Percentiles rank a stretch among this genome's conserved stretches.
These are phyloP conservation scores for Oligia strigilis DNA, from an alignment of 2,888 invertebrate genomes.

Conservation along the genomic window DNA sequence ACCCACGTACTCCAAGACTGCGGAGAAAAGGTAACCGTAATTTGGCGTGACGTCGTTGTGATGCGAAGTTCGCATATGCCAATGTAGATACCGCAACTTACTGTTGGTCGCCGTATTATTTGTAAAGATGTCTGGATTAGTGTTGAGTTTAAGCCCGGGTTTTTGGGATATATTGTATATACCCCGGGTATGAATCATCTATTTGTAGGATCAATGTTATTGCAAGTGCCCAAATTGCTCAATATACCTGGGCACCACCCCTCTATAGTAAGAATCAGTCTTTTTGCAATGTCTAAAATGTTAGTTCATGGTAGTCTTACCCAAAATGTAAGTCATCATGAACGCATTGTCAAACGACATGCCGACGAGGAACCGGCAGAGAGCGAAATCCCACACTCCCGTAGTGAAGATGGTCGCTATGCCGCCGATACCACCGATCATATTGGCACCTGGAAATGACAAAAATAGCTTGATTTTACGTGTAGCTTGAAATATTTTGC, in stretches of 20 bases:
- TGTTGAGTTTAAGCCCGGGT: not conserved
- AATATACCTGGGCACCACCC: not conserved
- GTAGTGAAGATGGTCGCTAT: conserved; percentile 93
- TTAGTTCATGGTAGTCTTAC: conserved; percentile 87
- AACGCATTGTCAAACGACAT: conserved; percentile 96
- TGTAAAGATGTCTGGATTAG: not conserved
- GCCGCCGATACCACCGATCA: conserved; percentile 92
- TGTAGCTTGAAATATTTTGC: not conserved
- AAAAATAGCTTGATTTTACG: not conserved
- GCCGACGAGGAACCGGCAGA: conserved; percentile 95
- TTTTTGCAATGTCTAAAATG: not conserved
- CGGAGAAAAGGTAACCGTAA: not conserved
- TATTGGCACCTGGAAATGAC: conserved; percentile 90
- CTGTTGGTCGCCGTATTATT: not conserved
- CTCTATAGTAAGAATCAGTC: not conserved
- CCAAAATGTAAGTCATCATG: conserved; percentile 97
- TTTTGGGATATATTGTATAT: not conserved
- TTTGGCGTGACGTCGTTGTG: no score
- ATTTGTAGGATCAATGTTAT: not conserved
- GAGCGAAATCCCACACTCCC: conserved; percentile 94
- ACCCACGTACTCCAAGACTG: conserved; percentile 89
- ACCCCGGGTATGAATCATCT: not conserved
- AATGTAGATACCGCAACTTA: not conserved
- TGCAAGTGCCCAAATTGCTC: not conserved
- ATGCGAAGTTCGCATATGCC: not conserved